phyloP scores from a whole-genome alignment of 2,797 vertebrate species.

The Gastrophryne carolinensis region DNA sequence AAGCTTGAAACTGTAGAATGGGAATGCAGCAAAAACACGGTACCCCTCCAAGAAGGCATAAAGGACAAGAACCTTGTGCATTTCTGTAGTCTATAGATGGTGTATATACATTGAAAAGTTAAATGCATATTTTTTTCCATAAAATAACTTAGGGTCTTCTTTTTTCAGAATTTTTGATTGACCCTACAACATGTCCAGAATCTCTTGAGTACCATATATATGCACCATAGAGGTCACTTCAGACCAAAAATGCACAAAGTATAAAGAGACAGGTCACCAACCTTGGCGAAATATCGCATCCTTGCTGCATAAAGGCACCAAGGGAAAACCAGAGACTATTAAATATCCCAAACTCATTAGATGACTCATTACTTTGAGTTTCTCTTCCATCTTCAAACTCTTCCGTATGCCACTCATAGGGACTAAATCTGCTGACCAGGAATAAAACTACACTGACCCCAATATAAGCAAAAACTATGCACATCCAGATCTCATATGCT shows the following conservation, averaged over 20 bases:
- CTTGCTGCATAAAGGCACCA: constrained; percentile 84
- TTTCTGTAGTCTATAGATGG: constrained; percentile 73
- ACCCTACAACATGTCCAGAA: constrained; percentile 14
- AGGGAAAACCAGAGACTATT: constrained; percentile 97
- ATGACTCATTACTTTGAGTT: constrained; percentile 97
- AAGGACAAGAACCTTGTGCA: constrained; percentile 75
- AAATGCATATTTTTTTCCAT: constrained; percentile 50
- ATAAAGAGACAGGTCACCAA: constrained; percentile 71
- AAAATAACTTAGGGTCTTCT: background rate
- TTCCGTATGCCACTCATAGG: constrained; percentile 99
- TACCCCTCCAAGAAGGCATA: constrained; percentile 88
- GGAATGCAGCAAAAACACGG: constrained; percentile 91
- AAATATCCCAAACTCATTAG: constrained; percentile 99
- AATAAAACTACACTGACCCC: constrained; percentile 99
- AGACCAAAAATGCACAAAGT: constrained; percentile 82
- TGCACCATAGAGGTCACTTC: constrained; percentile 67
- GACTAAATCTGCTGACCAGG: constrained; percentile 98
- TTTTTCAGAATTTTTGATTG: background rate
- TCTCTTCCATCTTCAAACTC: constrained; percentile 97
- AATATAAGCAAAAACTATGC: constrained; percentile 98
- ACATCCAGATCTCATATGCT: constrained; percentile 99
- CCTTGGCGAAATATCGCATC: constrained; percentile 85
- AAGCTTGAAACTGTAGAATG: constrained; percentile 74
- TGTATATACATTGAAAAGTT: constrained; percentile 71
- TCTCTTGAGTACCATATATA: constrained; percentile 63